Conservation (phyloP, 2,797 vertebrate genomes). For the Scyliorhinus canicula region DNA sequence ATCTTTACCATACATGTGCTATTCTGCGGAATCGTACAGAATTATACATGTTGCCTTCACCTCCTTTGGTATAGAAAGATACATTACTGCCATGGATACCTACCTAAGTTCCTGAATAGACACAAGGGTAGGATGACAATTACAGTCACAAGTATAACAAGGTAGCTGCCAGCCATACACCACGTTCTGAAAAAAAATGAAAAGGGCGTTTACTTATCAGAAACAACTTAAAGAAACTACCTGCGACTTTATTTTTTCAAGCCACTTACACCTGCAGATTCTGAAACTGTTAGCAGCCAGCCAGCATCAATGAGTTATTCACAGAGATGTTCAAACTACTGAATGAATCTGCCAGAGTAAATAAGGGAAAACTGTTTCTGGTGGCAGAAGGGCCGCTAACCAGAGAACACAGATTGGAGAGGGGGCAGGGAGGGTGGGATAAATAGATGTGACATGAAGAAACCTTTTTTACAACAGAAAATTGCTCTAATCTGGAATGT, state of each 20-base stretch:
- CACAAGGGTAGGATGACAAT: slow-evolving; percentile 82
- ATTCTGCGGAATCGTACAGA: neutral
- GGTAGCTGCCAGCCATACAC: slow-evolving; percentile 83
- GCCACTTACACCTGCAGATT: neutral
- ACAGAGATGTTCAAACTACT: neutral
- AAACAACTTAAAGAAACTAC: neutral
- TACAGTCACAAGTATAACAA: slow-evolving; percentile 76
- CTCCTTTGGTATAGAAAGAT: neutral
- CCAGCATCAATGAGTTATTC: neutral
- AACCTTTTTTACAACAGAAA: neutral
- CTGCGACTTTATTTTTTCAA: neutral
- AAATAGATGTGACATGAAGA: neutral
- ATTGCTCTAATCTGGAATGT: neutral
- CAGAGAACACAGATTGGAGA: neutral
- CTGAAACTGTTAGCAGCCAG: neutral
- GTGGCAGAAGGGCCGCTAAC: neutral
- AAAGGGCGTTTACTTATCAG: neutral
- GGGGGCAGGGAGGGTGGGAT: neutral
- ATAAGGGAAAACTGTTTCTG: neutral
- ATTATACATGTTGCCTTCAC: neutral
- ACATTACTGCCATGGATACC: slow-evolving; percentile 45
- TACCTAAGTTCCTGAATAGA: slow-evolving; percentile 88
- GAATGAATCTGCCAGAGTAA: neutral
- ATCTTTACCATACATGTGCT: neutral
- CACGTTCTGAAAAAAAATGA: slow-evolving; percentile 63